These are phyloP conservation scores for Myiopsitta monachus DNA, from an alignment of 2,113 vertebrate genomes.

Conservation along the genomic window DNA sequence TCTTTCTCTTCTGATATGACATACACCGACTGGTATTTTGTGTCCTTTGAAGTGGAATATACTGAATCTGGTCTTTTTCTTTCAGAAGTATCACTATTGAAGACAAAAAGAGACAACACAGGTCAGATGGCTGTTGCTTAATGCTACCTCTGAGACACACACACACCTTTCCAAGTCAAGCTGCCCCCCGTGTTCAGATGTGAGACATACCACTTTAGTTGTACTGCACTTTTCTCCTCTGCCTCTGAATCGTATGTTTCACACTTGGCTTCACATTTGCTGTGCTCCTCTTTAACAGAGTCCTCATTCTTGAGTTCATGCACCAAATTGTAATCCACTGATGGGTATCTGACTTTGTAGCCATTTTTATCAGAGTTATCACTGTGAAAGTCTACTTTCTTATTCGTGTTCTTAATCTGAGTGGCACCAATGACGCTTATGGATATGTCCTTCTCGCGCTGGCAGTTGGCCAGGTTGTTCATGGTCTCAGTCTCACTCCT, in stretches of 20 bases:
- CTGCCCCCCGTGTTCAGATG: background rate
- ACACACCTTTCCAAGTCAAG: background rate
- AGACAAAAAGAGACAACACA: constrained; percentile 53
- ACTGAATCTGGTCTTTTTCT: constrained; percentile 81
- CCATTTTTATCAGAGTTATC: constrained; percentile 86
- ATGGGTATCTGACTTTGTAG: constrained; percentile 87
- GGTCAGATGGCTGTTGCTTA: background rate
- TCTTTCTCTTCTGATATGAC: constrained; percentile 97
- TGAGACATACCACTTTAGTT: constrained; percentile 82
- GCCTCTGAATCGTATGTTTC: constrained; percentile 80
- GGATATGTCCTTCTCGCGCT: constrained; percentile 88
- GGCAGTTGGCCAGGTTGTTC: constrained; percentile 95
- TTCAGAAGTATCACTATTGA: constrained; percentile 82
- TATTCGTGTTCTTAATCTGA: constrained; percentile 97
- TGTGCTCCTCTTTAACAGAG: constrained; percentile 77
- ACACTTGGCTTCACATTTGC: constrained; percentile 82
- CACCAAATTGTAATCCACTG: constrained; percentile 95
- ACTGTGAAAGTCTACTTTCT: constrained; percentile 91
- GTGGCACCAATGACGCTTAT: constrained; percentile 85
- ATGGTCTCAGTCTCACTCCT: constrained; percentile 92
- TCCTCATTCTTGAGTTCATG: constrained; percentile 88
- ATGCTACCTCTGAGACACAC: background rate
- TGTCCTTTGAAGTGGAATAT: constrained; percentile 84
- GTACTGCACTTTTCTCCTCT: constrained; percentile 82
- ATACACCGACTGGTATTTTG: constrained; percentile 98